Evolutionary conservation across 1,140 invertebrate species (phyloP).

Genomic region (Ephestia elutella): DNA sequence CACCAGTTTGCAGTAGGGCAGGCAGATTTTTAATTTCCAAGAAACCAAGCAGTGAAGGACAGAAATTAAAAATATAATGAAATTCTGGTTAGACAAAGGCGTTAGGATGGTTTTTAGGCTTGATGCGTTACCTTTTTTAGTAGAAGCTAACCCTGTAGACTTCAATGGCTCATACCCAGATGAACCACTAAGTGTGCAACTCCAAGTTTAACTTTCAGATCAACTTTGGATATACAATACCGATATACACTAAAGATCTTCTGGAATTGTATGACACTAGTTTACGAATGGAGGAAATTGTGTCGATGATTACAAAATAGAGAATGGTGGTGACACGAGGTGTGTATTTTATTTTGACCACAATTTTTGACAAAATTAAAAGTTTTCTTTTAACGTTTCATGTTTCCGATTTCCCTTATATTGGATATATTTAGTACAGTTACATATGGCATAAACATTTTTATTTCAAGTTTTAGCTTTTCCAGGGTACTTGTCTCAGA

Average conservation of each 20-base stretch:
- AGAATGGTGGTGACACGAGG: slow-evolving; percentile 65
- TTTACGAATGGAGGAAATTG: slow-evolving; percentile 78
- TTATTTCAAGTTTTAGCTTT: slow-evolving; percentile 8
- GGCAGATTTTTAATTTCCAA: slow-evolving; percentile 83
- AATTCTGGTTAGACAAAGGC: slow-evolving; percentile 80
- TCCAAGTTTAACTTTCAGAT: slow-evolving; percentile 23
- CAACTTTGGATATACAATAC: slow-evolving; percentile 70
- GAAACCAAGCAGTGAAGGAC: slow-evolving; percentile 70
- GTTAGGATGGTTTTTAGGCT: slow-evolving; percentile 84
- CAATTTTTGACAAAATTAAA: neutral
- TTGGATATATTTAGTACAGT: too few relatives aligned
- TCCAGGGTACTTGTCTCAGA: slow-evolving; percentile 80
- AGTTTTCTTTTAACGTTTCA: too few relatives aligned
- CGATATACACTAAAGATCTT: slow-evolving; percentile 78
- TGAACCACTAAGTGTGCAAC: slow-evolving; percentile 74
- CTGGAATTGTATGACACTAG: slow-evolving; percentile 76
- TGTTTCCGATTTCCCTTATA: too few relatives aligned
- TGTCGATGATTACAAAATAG: slow-evolving; percentile 71
- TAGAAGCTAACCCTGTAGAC: slow-evolving; percentile 74
- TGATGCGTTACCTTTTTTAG: slow-evolving; percentile 77
- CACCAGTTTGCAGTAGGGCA: slow-evolving; percentile 80
- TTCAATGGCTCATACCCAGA: slow-evolving; percentile 74
- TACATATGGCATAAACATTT: too few relatives aligned
- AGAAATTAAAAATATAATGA: slow-evolving; percentile 77
- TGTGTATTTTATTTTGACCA: slow-evolving; percentile 13